A percentile compares a stretch with the other conserved stretches of the same genome.
phyloP scores from a whole-genome alignment of 2,797 vertebrate genomes.

The Poecilia gillii region DNA sequence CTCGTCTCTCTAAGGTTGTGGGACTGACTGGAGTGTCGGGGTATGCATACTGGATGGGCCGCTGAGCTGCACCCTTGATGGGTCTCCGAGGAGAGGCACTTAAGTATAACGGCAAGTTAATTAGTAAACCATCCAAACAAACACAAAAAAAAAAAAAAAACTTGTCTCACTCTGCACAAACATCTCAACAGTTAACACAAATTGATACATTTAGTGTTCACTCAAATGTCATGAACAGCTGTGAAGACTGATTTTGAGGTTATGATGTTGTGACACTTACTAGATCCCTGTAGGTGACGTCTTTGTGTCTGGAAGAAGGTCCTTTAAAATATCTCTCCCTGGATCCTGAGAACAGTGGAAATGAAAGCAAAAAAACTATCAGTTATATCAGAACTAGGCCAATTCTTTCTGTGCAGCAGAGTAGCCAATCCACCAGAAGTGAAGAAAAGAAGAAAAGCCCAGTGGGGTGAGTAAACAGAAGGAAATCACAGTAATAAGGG shows the following conservation, averaged over 20 bases:
- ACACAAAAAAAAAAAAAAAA: neutral
- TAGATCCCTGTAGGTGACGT: constrained; percentile 70
- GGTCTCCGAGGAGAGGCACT: constrained; percentile 80
- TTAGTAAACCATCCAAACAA: neutral
- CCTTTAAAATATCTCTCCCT: constrained; percentile 54
- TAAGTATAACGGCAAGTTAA: constrained; percentile 9
- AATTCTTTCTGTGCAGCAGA: neutral
- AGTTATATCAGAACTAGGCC: neutral
- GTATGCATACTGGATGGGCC: constrained; percentile 68
- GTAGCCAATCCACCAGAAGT: neutral
- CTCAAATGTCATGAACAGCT: neutral
- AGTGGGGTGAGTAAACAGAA: neutral
- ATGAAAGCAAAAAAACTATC: constrained; percentile 10
- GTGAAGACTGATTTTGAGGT: neutral
- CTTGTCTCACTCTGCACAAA: neutral
- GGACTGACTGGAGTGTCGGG: constrained; percentile 64
- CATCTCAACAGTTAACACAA: neutral
- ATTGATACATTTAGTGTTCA: neutral
- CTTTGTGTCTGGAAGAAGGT: constrained; percentile 61
- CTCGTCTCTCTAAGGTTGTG: constrained; percentile 46
- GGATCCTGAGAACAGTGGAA: constrained; percentile 46
- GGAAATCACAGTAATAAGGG: neutral
- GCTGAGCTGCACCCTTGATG: constrained; percentile 79
- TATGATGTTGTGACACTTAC: constrained; percentile 62
- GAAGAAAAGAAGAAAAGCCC: neutral